Evolutionary conservation across 2,113 vertebrate genomes (phyloP).

Genomic region (Toxotes chatareus): DNA sequence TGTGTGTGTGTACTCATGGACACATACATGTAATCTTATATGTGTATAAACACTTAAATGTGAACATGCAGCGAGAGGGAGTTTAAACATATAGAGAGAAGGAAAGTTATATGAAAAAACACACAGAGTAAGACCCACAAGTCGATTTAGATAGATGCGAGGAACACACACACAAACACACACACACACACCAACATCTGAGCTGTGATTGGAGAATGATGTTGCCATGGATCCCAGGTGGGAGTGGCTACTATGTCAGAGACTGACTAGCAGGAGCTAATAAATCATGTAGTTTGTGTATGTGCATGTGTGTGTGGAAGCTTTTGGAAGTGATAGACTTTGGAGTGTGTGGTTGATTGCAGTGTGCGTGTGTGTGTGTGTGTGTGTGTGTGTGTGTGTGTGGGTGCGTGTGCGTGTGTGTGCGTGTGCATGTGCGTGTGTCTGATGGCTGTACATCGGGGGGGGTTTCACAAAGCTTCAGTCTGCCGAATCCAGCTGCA

Average conservation of each 20-base stretch:
- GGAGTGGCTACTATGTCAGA: conserved; percentile 55
- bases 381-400: conserved; percentile 22
- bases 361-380: conserved; percentile 24
- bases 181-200: conserved; percentile 26
- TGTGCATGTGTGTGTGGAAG: neutral
- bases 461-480: conserved; percentile 59
- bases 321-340: neutral
- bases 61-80: neutral
- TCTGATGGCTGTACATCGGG: conserved; percentile 42
- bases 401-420: conserved; percentile 23
- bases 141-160: conserved; percentile 2
- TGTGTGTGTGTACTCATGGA: conserved; percentile 15
- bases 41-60: neutral
- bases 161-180: conserved; percentile 16
- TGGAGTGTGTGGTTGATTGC: neutral
- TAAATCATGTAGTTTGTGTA: conserved; percentile 74
- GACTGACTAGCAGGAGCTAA: conserved; percentile 65
- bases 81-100: neutral
- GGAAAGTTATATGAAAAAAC: conserved; percentile 5
- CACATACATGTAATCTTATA: neutral
- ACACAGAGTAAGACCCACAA: neutral
- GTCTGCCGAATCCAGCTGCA: conserved; percentile 62
- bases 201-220: conserved; percentile 58
- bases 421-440: conserved; percentile 16
- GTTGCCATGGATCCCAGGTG: conserved; percentile 70